These are phyloP conservation scores for Calliphora vicina DNA, from an alignment of 1,140 invertebrate species.

Conservation along the genomic window DNA sequence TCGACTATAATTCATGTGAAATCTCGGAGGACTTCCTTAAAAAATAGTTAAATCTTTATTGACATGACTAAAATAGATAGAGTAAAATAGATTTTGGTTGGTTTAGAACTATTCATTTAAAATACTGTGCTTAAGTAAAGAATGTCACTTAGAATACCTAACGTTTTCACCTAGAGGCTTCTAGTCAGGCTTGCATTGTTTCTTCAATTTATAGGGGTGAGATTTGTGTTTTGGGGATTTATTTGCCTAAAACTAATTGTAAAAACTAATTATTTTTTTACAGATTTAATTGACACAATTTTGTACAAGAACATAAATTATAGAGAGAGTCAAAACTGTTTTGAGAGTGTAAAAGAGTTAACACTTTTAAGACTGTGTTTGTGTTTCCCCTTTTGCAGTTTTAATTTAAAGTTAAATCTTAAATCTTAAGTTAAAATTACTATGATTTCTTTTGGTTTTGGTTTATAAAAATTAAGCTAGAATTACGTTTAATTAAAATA, in stretches of 20 bases:
- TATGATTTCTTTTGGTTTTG: neutral
- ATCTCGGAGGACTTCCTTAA: neutral
- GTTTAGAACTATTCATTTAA: neutral
- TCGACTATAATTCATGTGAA: slow-evolving; percentile 28
- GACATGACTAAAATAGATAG: neutral
- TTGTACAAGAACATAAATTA: slow-evolving; percentile 41
- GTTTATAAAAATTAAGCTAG: neutral
- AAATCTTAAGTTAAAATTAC: neutral
- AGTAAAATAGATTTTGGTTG: neutral
- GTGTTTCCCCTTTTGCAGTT: neutral
- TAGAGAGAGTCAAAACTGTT: slow-evolving; percentile 37
- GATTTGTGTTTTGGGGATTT: neutral
- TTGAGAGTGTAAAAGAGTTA: slow-evolving; percentile 6
- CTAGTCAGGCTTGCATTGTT: neutral
- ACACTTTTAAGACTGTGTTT: slow-evolving; percentile 40
- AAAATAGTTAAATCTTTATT: neutral
- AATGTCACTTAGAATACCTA: slow-evolving; percentile 42
- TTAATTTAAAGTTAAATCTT: neutral
- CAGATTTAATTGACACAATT: slow-evolving; percentile 40
- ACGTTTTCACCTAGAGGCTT: slow-evolving; percentile 19
- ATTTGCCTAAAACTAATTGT: neutral
- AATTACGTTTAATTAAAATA: neutral
- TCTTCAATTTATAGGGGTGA: neutral
- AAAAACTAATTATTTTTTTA: neutral
- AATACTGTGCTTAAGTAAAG: slow-evolving; percentile 40